Conservation (phyloP, 2,113 vertebrate genomes). For the Vimba vimba region DNA sequence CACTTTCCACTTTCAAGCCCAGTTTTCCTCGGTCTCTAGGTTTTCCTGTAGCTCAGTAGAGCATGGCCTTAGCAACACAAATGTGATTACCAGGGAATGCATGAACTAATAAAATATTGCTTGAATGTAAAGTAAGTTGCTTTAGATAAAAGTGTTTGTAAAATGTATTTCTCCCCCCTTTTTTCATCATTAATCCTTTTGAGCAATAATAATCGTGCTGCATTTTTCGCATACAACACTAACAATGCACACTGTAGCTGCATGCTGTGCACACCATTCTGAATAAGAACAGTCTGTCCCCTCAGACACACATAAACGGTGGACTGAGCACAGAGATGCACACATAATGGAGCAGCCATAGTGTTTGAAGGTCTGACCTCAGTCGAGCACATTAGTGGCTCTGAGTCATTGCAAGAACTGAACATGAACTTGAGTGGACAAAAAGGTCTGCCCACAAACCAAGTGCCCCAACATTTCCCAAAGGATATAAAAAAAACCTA, state of each 20-base stretch:
- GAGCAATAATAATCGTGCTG: background rate
- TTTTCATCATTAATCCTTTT: background rate
- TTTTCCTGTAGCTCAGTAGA: background rate
- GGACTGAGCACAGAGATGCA: slow-evolving; percentile 17
- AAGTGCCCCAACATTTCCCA: slow-evolving; percentile 16
- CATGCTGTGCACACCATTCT: slow-evolving; percentile 15
- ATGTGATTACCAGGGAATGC: background rate
- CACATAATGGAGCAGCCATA: slow-evolving; percentile 7
- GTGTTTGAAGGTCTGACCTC: slow-evolving; percentile 33
- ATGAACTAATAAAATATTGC: background rate
- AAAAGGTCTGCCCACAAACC: slow-evolving; percentile 8
- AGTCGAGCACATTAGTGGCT: slow-evolving; percentile 39
- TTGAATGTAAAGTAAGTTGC: background rate
- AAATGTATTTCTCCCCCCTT: background rate
- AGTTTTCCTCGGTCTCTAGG: background rate
- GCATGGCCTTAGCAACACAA: background rate
- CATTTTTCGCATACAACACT: background rate
- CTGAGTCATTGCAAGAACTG: slow-evolving; percentile 24
- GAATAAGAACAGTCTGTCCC: slow-evolving; percentile 19
- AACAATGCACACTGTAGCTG: background rate
- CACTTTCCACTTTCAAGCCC: slow-evolving; percentile 16
- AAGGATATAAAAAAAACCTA: slow-evolving; percentile 13
- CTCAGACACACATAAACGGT: slow-evolving; percentile 1
- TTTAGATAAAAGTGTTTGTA: background rate
- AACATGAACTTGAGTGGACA: slow-evolving; percentile 4